Evolutionary conservation across 2,113 vertebrate species (phyloP), one percentile per base, ranked within the genome.

Genomic region (Plestiodon gilberti): DNA sequence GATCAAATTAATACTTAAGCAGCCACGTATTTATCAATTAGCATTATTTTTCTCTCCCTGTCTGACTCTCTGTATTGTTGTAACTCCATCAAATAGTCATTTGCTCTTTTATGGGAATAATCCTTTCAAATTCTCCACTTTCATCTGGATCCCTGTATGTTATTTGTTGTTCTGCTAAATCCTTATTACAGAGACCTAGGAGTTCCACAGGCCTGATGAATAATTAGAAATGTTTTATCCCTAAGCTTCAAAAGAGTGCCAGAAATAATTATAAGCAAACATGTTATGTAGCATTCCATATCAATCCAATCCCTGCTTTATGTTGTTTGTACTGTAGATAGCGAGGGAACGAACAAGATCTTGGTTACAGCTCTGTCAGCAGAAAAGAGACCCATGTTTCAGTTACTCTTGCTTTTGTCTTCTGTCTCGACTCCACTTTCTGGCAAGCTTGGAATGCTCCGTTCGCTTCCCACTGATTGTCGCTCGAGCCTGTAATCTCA

Each of bases 221-320:
- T 97, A 96, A 97, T 96, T 96, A 94, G 96, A 96, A 97, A 95
- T 96, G 95, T 95, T 96, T 97, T 97, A 97, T 97, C 95, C 94
- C 86, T 89, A 77, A 94, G 91, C 96, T 97, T 97, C 96, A 97
- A 96, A 97, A 95, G 96, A 93, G 95, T 96, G 94, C 95, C 96
- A 97, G 96, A 96, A 96, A 96, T 97, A 97, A 97, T 97, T 97
- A 95, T 96, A 96, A 97, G 95, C 94, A 96, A 97, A 96, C 94
- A 96, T 96, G 95, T 96, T 96, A 93, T 96, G 92, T 94, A 90
- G 90, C 84, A 91, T 95, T 93, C 91, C 40, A 0, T 95, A 95
- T 96, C 96, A 96, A 93, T 93, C 79, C 94, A 91, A 90, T 90
- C 90, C 95, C 1, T 38, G 93, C 89, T 95, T 94, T 92, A 88